These are phyloP conservation scores for Drosophila aff. DNA, from an alignment of 1,140 invertebrate genomes.

Conservation along the genomic window DNA sequence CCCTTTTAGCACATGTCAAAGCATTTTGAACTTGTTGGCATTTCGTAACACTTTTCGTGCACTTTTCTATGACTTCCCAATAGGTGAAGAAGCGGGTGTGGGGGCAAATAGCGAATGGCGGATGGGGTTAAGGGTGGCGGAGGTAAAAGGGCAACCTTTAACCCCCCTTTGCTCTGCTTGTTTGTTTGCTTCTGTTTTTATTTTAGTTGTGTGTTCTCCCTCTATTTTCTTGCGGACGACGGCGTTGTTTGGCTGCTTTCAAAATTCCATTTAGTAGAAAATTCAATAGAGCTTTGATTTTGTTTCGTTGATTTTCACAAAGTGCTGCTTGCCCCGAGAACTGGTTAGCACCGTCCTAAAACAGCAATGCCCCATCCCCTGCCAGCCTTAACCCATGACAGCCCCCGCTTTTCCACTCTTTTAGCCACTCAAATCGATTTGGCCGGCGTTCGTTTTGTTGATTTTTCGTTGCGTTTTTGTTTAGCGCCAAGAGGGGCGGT, in stretches of 20 bases:
- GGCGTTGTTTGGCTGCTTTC: constrained; percentile 63
- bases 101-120: background rate
- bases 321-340: constrained; percentile 58
- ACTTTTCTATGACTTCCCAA: constrained; percentile 68
- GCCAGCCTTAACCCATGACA: constrained; percentile 10
- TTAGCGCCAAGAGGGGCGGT: constrained; percentile 43
- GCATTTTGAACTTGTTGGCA: constrained; percentile 77
- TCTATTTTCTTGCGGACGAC: constrained; percentile 40
- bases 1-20: constrained; percentile 82
- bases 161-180: constrained; percentile 24
- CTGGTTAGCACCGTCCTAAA: constrained; percentile 30
- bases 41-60: constrained; percentile 72
- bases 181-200: constrained; percentile 23
- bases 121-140: background rate
- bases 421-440: constrained; percentile 70
- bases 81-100: constrained; percentile 12
- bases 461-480: constrained; percentile 81
- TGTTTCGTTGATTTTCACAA: constrained; percentile 80
- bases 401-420: constrained; percentile 8
- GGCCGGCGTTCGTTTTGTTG: constrained; percentile 67
- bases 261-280: constrained; percentile 81
- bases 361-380: background rate
- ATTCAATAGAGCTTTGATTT: constrained; percentile 82
- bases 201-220: constrained; percentile 10
- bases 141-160: constrained; percentile 34